Percentiles rank a stretch among this genome's conserved stretches.
phyloP scores from a whole-genome alignment of 2,113 vertebrate species.

The Larimichthys crocea region DNA sequence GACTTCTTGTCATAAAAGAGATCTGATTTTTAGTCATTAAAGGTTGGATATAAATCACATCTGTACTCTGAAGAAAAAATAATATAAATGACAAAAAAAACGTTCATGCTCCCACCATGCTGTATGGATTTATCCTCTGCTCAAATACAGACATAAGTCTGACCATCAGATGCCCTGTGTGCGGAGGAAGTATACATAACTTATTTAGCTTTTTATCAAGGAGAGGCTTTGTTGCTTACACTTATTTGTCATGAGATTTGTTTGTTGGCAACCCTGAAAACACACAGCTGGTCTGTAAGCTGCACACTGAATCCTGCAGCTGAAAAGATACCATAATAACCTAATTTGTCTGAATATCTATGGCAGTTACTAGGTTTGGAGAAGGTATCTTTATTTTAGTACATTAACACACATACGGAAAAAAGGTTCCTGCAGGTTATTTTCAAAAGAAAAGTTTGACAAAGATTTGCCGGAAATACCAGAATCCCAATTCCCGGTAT shows the following conservation, averaged over 20 bases:
- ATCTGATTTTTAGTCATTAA: neutral
- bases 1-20: neutral
- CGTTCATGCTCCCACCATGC: too few species aligned
- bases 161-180: neutral
- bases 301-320: neutral
- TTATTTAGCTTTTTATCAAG: neutral
- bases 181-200: neutral
- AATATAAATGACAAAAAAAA: too few species aligned
- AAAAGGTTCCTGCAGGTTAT: neutral
- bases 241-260: neutral
- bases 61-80: too few species aligned
- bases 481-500: neutral
- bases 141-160: neutral
- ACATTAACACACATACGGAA: neutral
- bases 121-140: too few species aligned
- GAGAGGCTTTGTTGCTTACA: neutral
- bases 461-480: neutral
- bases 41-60: too few species aligned
- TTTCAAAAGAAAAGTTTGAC: neutral
- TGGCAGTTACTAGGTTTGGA: neutral
- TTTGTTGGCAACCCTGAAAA: neutral
- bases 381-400: neutral
- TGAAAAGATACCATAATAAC: neutral
- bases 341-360: neutral
- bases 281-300: neutral